These are phyloP conservation scores for Clarias fuscus DNA, from an alignment of 2,797 vertebrate species.

Conservation along the genomic window DNA sequence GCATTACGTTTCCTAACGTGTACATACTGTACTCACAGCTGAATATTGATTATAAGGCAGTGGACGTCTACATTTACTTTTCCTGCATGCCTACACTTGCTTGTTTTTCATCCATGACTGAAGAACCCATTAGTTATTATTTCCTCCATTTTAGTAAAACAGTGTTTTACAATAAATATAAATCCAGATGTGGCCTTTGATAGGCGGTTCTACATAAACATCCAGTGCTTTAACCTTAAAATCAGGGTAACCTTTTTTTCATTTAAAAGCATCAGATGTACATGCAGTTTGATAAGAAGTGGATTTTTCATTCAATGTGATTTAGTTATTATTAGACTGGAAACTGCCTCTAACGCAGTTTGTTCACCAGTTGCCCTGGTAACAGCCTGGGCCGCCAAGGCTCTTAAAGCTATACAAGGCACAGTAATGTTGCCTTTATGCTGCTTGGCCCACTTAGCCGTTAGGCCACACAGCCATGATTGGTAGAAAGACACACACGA, in stretches of 20 bases:
- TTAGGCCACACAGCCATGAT: conserved; percentile 35
- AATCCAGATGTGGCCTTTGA: conserved; percentile 39
- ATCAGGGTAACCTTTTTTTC: background rate
- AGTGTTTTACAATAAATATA: background rate
- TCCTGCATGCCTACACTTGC: background rate
- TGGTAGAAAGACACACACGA: conserved; percentile 26
- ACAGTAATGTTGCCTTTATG: conserved; percentile 58
- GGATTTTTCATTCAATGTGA: conserved; percentile 75
- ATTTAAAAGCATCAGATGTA: conserved; percentile 49
- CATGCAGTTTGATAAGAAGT: conserved; percentile 58
- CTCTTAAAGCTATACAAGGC: conserved; percentile 78
- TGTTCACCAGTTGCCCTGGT: conserved; percentile 88
- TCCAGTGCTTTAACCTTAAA: background rate
- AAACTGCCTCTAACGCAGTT: conserved; percentile 84
- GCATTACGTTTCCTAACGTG: background rate
- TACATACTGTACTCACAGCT: background rate
- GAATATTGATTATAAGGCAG: background rate
- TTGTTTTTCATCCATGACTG: background rate
- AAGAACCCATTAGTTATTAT: background rate
- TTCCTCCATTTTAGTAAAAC: background rate
- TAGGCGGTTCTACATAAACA: background rate
- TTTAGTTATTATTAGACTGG: conserved; percentile 92
- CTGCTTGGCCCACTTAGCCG: conserved; percentile 57
- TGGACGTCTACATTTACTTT: background rate
- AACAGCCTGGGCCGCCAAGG: conserved; percentile 82